Evolutionary conservation across 2,797 vertebrate genomes (phyloP).

Genomic region (Myotis pilosus): DNA sequence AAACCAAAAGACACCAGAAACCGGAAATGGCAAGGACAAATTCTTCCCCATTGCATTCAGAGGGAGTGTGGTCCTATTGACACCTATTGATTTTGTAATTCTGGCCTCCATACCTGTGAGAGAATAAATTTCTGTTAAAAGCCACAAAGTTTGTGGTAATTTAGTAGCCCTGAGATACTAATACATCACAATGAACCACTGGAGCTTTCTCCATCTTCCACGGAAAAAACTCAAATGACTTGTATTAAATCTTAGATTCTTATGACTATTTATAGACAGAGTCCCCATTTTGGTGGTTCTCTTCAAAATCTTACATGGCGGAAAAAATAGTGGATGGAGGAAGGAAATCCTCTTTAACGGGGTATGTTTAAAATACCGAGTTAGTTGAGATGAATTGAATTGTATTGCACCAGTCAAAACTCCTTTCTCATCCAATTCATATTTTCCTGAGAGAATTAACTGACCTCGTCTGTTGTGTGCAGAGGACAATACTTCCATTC

Average conservation of each 20-base stretch:
- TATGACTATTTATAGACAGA: background rate
- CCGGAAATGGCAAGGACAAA: background rate
- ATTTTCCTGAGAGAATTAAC: conserved; percentile 45
- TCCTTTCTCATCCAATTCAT: background rate
- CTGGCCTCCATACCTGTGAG: background rate
- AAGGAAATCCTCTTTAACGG: background rate
- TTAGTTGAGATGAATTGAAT: conserved; percentile 20
- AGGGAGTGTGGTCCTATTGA: background rate
- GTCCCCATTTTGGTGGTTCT: background rate
- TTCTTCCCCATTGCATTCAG: background rate
- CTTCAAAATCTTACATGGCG: background rate
- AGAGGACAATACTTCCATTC: background rate
- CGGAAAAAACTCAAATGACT: background rate
- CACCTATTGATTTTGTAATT: background rate
- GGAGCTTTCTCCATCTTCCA: background rate
- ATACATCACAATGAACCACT: background rate
- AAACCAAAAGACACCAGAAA: background rate
- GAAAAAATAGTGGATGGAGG: background rate
- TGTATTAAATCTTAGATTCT: background rate
- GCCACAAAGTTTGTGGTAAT: background rate
- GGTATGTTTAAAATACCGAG: background rate
- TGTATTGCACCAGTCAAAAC: background rate
- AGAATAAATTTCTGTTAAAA: background rate
- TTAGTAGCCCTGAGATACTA: background rate
- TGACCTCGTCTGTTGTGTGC: background rate